phyloP scores from a whole-genome alignment of 2,888 invertebrate genomes.

The Conchocele bisecta region DNA sequence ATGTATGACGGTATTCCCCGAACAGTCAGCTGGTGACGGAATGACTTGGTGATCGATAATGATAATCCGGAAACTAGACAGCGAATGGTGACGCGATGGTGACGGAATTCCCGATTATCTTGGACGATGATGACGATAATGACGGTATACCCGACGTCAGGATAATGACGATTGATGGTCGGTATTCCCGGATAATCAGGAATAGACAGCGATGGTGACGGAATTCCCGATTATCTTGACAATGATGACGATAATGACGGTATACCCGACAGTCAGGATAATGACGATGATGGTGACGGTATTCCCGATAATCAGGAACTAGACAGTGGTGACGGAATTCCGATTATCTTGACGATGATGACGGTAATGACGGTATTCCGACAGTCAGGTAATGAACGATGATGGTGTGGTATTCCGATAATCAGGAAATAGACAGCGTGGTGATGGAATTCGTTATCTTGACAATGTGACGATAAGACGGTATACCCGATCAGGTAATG shows the following conservation, averaged over 20 bases:
- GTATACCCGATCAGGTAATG: constrained; percentile 69
- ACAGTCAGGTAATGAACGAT: constrained; percentile 65
- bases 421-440: constrained; percentile 71
- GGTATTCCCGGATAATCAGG: constrained; percentile 70
- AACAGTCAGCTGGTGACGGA: constrained; percentile 76
- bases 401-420: constrained; percentile 75
- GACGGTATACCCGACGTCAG: constrained; percentile 78
- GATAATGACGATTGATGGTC: constrained; percentile 67
- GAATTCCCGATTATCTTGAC: constrained; percentile 77
- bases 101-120: constrained; percentile 70
- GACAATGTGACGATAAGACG: constrained; percentile 71
- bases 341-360: constrained; percentile 54
- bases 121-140: constrained; percentile 67
- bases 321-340: constrained; percentile 70
- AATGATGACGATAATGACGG: constrained; percentile 79
- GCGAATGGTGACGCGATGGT: constrained; percentile 64
- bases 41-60: constrained; percentile 71
- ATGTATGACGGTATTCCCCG: constrained; percentile 67
- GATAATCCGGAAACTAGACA: constrained; percentile 67
- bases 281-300: constrained; percentile 76
- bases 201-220: constrained; percentile 75
- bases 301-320: constrained; percentile 64
- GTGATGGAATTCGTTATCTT: constrained; percentile 65
- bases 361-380: constrained; percentile 77
- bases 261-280: constrained; percentile 73